phyloP scores from a whole-genome alignment of 2,888 invertebrate genomes.

The Orthosia gracilis region DNA sequence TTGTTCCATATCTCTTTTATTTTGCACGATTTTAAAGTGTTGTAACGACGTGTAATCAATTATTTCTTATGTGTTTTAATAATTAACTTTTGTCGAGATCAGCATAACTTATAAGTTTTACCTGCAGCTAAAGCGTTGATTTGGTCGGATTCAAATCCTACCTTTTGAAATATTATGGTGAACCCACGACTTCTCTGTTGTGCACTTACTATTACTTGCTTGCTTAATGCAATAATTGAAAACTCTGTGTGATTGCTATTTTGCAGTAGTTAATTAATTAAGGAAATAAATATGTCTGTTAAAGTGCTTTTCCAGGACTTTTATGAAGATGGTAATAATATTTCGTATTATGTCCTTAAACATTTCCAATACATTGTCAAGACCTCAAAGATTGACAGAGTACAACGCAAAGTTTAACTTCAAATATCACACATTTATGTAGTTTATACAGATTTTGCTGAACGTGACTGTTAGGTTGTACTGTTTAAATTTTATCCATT shows the following conservation, averaged over 20 bases:
- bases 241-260: not conserved
- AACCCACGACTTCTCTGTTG: not conserved
- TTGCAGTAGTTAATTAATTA: not conserved
- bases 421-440: conserved; percentile 51
- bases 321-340: conserved; percentile 16
- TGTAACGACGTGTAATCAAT: not conserved
- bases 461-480: conserved; percentile 30
- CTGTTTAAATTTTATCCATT: conserved; percentile 19
- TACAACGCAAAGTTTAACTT: conserved; percentile 26
- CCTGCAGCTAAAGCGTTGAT: not conserved
- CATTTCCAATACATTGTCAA: conserved; percentile 22
- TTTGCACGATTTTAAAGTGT: not conserved
- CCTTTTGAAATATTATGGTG: not conserved
- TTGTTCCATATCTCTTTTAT: not conserved
- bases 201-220: not conserved
- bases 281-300: no score
- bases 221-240: not conserved
- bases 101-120: not conserved
- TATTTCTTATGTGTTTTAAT: not conserved
- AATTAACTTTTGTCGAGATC: not conserved
- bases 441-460: conserved; percentile 20
- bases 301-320: not conserved
- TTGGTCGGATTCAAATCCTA: not conserved
- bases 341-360: not conserved
- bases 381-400: conserved; percentile 31